Evolutionary conservation across 2,113 vertebrate genomes (phyloP).

Genomic region (Oreotragus oreotragus): DNA sequence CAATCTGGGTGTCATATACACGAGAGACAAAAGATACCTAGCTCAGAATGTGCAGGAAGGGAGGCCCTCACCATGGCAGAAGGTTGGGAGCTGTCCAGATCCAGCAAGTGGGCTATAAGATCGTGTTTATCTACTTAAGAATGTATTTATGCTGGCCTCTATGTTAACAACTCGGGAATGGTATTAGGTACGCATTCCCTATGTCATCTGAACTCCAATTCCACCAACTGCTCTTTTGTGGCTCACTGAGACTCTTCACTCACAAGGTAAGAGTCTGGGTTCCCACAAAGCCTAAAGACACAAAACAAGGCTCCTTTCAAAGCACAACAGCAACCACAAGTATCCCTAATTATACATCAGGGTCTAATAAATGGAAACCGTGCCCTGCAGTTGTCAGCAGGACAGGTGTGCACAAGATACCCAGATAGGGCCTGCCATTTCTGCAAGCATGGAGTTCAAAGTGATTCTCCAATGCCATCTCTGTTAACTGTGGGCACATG

Average conservation of each 20-base stretch:
- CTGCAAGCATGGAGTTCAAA: neutral
- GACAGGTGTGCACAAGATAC: neutral
- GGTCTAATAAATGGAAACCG: neutral
- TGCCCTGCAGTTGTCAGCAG: neutral
- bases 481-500: constrained; percentile 36
- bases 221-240: neutral
- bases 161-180: neutral
- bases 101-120: neutral
- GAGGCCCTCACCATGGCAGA: neutral
- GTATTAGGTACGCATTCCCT: neutral
- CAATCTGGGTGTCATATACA: neutral
- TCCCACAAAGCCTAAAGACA: neutral
- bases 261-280: neutral
- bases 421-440: neutral
- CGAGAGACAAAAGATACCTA: neutral
- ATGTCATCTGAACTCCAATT: neutral
- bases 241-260: neutral
- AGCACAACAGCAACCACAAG: neutral
- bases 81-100: constrained; percentile 7
- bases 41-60: neutral
- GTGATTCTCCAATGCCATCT: constrained; percentile 19
- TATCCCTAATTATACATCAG: neutral
- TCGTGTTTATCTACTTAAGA: constrained; percentile 8
- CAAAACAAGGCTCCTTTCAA: neutral
- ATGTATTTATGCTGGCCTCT: constrained; percentile 26